Evolutionary conservation across 2,113 vertebrate genomes (phyloP).

Genomic region (Falco punctatus): DNA sequence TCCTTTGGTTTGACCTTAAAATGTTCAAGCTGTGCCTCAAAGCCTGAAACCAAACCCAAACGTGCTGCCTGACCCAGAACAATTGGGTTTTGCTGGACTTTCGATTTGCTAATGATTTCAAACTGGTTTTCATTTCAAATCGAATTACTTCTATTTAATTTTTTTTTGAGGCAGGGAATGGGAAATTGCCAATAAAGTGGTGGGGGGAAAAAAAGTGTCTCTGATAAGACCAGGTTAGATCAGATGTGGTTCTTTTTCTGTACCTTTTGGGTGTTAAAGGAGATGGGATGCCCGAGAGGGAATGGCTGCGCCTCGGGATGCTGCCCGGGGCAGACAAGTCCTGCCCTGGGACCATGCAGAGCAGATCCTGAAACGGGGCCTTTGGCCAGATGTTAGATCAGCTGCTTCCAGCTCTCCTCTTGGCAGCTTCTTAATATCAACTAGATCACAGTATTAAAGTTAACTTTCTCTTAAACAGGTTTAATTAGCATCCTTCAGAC

Average conservation of each 20-base stretch:
- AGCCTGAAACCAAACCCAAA: constrained; percentile 15
- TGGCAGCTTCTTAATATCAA: constrained; percentile 30
- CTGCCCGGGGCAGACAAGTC: neutral
- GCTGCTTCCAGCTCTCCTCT: neutral
- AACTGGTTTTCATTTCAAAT: constrained; percentile 30
- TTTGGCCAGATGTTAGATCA: neutral
- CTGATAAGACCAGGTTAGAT: neutral
- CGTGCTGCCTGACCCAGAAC: neutral
- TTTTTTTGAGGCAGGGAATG: neutral
- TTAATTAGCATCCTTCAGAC: constrained; percentile 73
- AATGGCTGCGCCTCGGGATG: neutral
- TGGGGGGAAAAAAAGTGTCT: neutral
- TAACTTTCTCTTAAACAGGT: constrained; percentile 74
- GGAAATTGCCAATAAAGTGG: neutral
- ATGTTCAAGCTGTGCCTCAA: neutral
- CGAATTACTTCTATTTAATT: neutral
- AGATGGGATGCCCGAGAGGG: neutral
- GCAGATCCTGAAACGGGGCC: accelerated
- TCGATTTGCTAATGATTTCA: neutral
- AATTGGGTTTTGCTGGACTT: neutral
- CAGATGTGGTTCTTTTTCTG: neutral
- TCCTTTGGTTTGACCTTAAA: constrained; percentile 45
- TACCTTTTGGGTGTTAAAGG: neutral
- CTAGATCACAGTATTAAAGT: constrained; percentile 63
- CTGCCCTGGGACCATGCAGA: neutral